Evolutionary conservation across 2,888 invertebrate species (phyloP).

Genomic region (Monopis laevigella): DNA sequence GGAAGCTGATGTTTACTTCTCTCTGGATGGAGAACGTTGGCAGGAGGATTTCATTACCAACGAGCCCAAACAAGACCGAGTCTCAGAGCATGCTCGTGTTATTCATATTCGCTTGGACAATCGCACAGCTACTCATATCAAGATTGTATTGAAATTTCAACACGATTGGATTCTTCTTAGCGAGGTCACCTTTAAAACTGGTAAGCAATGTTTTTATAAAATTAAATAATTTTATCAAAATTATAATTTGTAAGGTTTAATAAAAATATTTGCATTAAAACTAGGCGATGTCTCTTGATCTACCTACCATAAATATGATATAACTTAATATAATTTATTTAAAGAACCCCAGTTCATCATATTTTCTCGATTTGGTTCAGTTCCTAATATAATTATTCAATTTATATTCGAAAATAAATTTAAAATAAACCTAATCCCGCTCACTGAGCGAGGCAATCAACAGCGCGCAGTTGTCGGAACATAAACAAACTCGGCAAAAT

Average conservation of each 20-base stretch:
- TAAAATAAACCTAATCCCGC: not conserved
- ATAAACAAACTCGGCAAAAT: conserved; percentile 29
- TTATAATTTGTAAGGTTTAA: too few species aligned
- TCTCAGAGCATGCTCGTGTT: conserved; percentile 68
- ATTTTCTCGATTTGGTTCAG: too few species aligned
- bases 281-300: not conserved
- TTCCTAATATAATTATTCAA: too few species aligned
- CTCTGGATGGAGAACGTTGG: conserved; percentile 80
- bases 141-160: conserved; percentile 78
- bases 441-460: conserved; percentile 24
- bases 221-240: not conserved
- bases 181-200: conserved; percentile 85
- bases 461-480: conserved; percentile 26
- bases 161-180: conserved; percentile 90
- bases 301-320: too few species aligned
- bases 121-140: conserved; percentile 79
- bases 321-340: too few species aligned
- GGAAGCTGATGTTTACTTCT: conserved; percentile 79
- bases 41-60: conserved; percentile 72
- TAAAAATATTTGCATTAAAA: not conserved
- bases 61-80: conserved; percentile 65
- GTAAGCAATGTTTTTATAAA: conserved; percentile 49
- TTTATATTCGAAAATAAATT: too few species aligned
- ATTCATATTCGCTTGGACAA: conserved; percentile 79
- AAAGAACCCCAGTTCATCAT: too few species aligned